Base-by-base conservation (phyloP, 2,797 vertebrate species). In the Decapterus maruadsi region DNA sequence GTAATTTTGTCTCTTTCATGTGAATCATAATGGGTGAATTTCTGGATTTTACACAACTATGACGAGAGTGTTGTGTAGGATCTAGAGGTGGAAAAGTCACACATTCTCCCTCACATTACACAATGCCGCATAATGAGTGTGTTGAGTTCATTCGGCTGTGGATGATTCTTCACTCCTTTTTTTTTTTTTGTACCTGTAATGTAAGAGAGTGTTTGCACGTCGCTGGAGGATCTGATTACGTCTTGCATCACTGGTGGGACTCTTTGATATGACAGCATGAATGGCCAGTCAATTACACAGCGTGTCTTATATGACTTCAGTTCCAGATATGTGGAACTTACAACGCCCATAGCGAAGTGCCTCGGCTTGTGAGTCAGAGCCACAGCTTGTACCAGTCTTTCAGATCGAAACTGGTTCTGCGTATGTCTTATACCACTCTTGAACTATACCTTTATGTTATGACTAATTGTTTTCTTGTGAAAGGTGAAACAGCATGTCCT, bases 301-400 rank as follows among this genome's bases (percentile, higher is more conserved):
- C 63, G 79, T 75, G 61, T 19, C 83, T 84, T 68, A 48, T 42
- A 75, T 89, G 85, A 91, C 88, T 89, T 81, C 83, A 87, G 69
- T 56, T 86, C 19, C 22, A 80, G 85, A 83, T 81, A 86, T 87
- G 87, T 72, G 42, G 76, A 65, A 76, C 77, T 59, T 80, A 56
- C 84, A 88, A 88, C 87, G 64, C 86, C 87, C 86, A 77, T 22
- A 53, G 61, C 82, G 31, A 90, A 86, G 81, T 87, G 88, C 63
- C 50, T 75, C 48, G 72, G 56, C 65, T 53, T 53, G 57, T 89
- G 68, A 85, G 71, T 85, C 63, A 78, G 54, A 1, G 22, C 62
- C 65, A 62, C 46, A 82, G 46, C 51, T 43, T 46, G 48, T 62
- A 8, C 64, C 8, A 69, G 68, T 70, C 54, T 74, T 58, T 83